Evolutionary conservation across 30 jellyfish, hydroid and myxozoan species (phyloP).

Genomic region (Aurelia aurita): DNA sequence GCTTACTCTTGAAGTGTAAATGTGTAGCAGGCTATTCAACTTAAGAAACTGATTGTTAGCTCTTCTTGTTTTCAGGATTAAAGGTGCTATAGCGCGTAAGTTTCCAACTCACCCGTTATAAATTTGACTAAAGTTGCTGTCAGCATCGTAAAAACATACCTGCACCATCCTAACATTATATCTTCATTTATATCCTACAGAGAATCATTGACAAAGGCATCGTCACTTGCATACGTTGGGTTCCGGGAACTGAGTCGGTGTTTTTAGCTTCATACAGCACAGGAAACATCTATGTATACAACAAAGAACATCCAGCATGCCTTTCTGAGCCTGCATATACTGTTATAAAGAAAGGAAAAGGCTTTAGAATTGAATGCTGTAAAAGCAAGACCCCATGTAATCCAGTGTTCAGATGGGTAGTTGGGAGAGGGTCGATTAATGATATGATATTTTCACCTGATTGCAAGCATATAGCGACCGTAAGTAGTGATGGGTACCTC

Average conservation of each 20-base stretch:
- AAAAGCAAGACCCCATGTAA: constrained; percentile 74
- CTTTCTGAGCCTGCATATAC: constrained; percentile 73
- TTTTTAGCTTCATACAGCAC: constrained; percentile 86
- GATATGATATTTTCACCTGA: constrained; percentile 95
- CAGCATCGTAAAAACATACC: no score
- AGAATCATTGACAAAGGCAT: constrained; percentile 85
- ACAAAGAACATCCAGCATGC: constrained; percentile 80
- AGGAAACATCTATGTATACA: constrained; percentile 85
- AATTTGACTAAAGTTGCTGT: no score
- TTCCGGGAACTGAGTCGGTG: constrained; percentile 90
- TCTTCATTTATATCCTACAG: constrained; percentile 22
- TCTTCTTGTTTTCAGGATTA: no score
- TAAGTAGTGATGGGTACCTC: constrained; percentile 90
- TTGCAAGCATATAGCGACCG: constrained; percentile 89
- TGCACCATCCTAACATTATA: no score
- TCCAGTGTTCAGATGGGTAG: constrained; percentile 88
- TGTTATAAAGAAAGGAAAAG: constrained; percentile 64
- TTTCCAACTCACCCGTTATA: no score
- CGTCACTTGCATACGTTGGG: constrained; percentile 94
- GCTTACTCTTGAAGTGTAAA: no score
- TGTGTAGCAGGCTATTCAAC: no score
- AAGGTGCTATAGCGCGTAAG: no score
- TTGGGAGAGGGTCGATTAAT: constrained; percentile 86
- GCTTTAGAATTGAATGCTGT: constrained; percentile 74
- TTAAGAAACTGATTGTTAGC: no score